A percentile compares a stretch with the other conserved stretches of the same genome.
phyloP scores from a whole-genome alignment of 2,888 invertebrate species.

The Crossocerus cetratus region DNA sequence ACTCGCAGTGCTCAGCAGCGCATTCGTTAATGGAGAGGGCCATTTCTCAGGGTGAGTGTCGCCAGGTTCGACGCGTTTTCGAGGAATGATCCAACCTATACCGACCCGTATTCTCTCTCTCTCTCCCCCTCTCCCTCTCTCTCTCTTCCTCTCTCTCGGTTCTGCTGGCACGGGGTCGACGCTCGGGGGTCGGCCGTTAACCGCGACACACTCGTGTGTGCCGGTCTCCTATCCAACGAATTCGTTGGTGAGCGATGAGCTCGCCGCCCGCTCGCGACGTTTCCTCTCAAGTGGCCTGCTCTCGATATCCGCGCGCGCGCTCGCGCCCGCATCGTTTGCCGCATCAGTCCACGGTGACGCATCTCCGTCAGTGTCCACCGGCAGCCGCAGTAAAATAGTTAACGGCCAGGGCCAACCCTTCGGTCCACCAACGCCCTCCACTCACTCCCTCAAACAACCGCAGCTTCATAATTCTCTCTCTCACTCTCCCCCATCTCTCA shows the following conservation, averaged over 20 bases:
- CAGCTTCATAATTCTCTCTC: conserved; percentile 23
- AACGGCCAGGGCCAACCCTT: conserved; percentile 30
- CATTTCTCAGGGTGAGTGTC: no score
- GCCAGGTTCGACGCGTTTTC: no score
- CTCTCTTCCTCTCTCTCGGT: no score
- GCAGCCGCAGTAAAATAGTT: conserved; percentile 46
- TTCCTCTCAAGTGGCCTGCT: conserved; percentile 16
- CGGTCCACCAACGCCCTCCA: no score
- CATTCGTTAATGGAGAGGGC: no score
- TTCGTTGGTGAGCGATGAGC: no score
- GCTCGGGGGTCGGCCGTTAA: not conserved
- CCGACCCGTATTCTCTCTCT: not conserved
- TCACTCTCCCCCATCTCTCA: not conserved
- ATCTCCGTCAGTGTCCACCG: conserved; percentile 34
- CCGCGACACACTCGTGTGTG: not conserved
- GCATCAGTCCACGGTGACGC: conserved; percentile 26
- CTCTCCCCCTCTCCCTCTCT: not conserved
- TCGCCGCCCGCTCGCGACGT: not conserved
- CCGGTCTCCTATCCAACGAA: no score
- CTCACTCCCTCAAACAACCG: conserved; percentile 2
- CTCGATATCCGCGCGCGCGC: conserved; percentile 39
- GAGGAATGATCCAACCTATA: not conserved
- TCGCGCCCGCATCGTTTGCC: conserved; percentile 36
- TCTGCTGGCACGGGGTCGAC: no score
- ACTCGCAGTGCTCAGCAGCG: no score